Percentiles rank a stretch among this genome's conserved stretches.
phyloP scores from a whole-genome alignment of 2,888 invertebrate genomes.

The Machimus rusticus region DNA sequence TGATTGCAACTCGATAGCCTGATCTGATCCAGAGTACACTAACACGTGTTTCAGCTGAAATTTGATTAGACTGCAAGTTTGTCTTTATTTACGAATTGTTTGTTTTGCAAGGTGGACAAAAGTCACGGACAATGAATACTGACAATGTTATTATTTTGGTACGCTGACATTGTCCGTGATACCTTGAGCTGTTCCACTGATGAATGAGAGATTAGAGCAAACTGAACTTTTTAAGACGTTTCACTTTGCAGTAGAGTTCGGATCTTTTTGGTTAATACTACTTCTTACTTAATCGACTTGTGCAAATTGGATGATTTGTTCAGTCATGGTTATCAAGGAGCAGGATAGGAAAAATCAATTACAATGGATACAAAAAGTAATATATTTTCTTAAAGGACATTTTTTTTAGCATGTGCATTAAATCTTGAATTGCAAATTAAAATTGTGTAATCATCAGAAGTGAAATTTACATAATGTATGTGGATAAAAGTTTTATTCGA shows the following conservation, averaged over 20 bases:
- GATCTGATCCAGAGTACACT: neutral
- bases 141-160: conserved; percentile 19
- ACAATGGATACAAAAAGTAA: conserved; percentile 30
- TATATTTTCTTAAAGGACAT: neutral
- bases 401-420: neutral
- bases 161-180: conserved; percentile 46
- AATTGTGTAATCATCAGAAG: neutral
- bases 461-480: neutral
- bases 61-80: neutral
- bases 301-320: neutral
- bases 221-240: neutral
- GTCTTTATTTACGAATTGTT: conserved; percentile 3
- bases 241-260: neutral
- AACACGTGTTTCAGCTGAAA: conserved; percentile 12
- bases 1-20: neutral
- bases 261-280: neutral
- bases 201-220: neutral
- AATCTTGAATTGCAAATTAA: neutral
- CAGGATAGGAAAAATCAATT: neutral
- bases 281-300: neutral
- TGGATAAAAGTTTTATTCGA: neutral
- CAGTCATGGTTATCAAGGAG: neutral
- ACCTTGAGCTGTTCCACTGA: neutral
- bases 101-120: conserved; percentile 59
- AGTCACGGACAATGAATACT: conserved; percentile 57